These are phyloP conservation scores for Aromia moschata DNA, from an alignment of 2,888 invertebrate genomes.

Conservation along the genomic window DNA sequence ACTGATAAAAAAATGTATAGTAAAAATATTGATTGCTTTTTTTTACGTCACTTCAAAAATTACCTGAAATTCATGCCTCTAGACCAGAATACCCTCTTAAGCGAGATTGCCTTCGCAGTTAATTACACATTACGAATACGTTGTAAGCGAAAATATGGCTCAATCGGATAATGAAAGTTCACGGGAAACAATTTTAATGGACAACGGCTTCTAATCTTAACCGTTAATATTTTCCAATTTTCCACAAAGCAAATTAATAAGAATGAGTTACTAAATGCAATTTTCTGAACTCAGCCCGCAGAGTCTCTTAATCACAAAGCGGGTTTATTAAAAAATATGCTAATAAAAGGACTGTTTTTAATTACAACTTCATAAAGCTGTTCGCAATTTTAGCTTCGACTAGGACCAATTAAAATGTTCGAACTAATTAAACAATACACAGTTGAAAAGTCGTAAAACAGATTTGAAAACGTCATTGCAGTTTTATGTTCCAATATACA, in stretches of 20 bases:
- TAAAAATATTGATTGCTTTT: too few species aligned
- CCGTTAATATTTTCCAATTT: slow-evolving; percentile 44
- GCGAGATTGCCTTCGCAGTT: not conserved
- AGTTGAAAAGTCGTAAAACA: not conserved
- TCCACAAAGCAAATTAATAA: slow-evolving; percentile 41
- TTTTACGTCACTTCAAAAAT: too few species aligned
- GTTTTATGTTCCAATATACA: too few species aligned
- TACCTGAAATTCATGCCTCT: too few species aligned
- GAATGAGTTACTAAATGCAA: slow-evolving; percentile 40
- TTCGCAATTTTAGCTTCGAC: slow-evolving; percentile 11
- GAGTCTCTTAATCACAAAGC: slow-evolving; percentile 35
- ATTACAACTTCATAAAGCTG: slow-evolving; percentile 20
- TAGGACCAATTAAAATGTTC: slow-evolving; percentile 13
- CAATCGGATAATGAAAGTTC: slow-evolving; percentile 26
- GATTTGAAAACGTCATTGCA: not conserved
- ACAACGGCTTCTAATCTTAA: slow-evolving; percentile 33
- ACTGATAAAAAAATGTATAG: too few species aligned
- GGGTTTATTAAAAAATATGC: slow-evolving; percentile 45
- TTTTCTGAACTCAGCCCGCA: slow-evolving; percentile 34
- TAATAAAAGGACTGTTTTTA: slow-evolving; percentile 41
- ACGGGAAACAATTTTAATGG: slow-evolving; percentile 39
- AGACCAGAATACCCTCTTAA: too few species aligned
- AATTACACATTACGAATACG: slow-evolving; percentile 1
- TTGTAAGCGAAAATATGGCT: slow-evolving; percentile 2
- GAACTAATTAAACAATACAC: slow-evolving; percentile 13